Evolutionary conservation across 2,888 invertebrate genomes (phyloP).

Genomic region (Rhingia campestris): DNA sequence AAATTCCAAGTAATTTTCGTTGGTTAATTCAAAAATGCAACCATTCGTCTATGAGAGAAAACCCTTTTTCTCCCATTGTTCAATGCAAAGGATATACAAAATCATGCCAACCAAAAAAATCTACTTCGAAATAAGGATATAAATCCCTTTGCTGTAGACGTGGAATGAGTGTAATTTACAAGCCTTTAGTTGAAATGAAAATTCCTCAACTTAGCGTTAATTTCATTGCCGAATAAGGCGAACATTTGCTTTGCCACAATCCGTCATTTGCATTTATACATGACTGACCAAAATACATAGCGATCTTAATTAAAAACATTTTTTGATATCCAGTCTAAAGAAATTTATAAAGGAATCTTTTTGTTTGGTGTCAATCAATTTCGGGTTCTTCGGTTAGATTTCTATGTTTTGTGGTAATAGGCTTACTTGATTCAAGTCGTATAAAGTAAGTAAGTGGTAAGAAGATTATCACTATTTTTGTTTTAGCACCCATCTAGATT

Average conservation of each 20-base stretch:
- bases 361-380: no score
- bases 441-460: no score
- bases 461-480: no score
- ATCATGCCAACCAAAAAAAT: neutral
- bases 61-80: conserved; percentile 16
- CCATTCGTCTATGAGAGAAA: conserved; percentile 11
- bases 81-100: conserved; percentile 38
- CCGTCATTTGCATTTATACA: conserved; percentile 65
- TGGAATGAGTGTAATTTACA: conserved; percentile 34
- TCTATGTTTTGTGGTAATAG: no score
- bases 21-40: conserved; percentile 36
- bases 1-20: conserved; percentile 21
- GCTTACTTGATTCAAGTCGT: no score
- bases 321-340: neutral
- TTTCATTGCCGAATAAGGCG: conserved; percentile 56
- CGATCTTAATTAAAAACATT: conserved; percentile 62
- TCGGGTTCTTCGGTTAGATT: no score
- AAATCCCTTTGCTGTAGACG: conserved; percentile 21
- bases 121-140: conserved; percentile 1
- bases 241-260: conserved; percentile 63
- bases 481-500: no score
- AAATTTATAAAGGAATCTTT: no score
- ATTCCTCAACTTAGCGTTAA: conserved; percentile 52
- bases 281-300: conserved; percentile 41
- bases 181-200: conserved; percentile 47